These are phyloP conservation scores for Morus bassanus DNA, from an alignment of 2,797 vertebrate genomes.

Conservation along the genomic window DNA sequence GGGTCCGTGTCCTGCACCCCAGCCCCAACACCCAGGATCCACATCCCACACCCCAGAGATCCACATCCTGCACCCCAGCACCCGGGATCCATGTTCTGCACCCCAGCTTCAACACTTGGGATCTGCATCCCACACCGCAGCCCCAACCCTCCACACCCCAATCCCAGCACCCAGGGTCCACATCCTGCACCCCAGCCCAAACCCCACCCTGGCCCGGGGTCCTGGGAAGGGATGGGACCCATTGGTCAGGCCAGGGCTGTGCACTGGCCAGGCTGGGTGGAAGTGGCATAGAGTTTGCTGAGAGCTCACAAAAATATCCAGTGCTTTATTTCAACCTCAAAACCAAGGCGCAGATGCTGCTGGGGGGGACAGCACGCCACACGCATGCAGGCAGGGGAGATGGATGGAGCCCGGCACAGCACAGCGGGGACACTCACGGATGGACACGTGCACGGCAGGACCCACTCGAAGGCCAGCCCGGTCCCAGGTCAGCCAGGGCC, in stretches of 20 bases:
- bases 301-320: neutral
- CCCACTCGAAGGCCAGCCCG: accelerated
- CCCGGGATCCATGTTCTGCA: neutral
- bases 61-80: neutral
- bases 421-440: neutral
- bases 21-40: neutral
- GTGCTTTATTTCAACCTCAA: constrained; percentile 36
- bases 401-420: neutral
- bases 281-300: accelerated
- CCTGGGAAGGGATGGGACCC: neutral
- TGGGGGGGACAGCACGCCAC: neutral
- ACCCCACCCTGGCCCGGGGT: neutral
- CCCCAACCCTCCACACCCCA: neutral
- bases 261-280: neutral
- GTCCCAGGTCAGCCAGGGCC: neutral
- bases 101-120: neutral
- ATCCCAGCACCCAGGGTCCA: accelerated
- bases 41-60: neutral
- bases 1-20: neutral
- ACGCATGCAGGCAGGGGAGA: neutral
- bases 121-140: neutral
- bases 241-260: accelerated
- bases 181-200: neutral
- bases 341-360: neutral
- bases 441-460: neutral